Conservation (phyloP, 2,888 invertebrate genomes). For the Mesorhabditis sp. region DNA sequence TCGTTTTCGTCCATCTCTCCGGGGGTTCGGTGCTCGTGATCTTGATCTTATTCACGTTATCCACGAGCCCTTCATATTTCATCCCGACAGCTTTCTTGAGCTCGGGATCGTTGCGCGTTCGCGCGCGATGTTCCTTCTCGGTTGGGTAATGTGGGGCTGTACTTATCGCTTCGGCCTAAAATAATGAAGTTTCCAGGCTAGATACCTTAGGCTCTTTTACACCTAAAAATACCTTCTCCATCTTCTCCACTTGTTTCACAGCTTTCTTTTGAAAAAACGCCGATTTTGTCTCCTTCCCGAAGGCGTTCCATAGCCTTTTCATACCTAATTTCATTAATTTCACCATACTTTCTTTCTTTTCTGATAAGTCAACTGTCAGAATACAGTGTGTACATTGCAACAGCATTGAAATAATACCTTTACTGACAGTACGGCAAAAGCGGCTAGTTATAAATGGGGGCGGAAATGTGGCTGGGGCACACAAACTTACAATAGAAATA, state of each 20-base stretch:
- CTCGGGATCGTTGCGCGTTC: slow-evolving; percentile 27
- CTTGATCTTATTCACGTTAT: slow-evolving; percentile 46
- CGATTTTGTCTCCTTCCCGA: slow-evolving; percentile 32
- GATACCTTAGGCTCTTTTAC: slow-evolving; percentile 20
- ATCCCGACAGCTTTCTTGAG: slow-evolving; percentile 32
- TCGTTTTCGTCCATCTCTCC: slow-evolving; percentile 31
- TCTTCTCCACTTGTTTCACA: slow-evolving; percentile 30
- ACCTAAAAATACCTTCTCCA: slow-evolving; percentile 23
- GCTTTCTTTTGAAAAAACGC: slow-evolving; percentile 37
- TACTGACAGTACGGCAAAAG: too few species aligned
- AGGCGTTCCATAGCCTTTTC: slow-evolving; percentile 39
- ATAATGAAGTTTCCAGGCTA: background rate
- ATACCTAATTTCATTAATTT: slow-evolving; percentile 15
- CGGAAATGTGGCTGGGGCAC: too few species aligned
- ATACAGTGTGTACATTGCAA: too few species aligned
- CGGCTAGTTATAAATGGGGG: too few species aligned
- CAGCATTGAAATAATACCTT: too few species aligned
- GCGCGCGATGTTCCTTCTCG: slow-evolving; percentile 33
- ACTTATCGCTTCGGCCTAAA: slow-evolving; percentile 9
- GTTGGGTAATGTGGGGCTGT: slow-evolving; percentile 47
- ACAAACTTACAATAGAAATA: too few species aligned
- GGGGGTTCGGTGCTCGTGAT: slow-evolving; percentile 47
- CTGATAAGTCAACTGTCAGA: too few species aligned
- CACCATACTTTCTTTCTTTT: background rate
- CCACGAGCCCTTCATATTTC: slow-evolving; percentile 40